Base-by-base conservation (phyloP, 37 sponge, comb jelly and placozoan genomes). In the Tethya wilhelma region DNA sequence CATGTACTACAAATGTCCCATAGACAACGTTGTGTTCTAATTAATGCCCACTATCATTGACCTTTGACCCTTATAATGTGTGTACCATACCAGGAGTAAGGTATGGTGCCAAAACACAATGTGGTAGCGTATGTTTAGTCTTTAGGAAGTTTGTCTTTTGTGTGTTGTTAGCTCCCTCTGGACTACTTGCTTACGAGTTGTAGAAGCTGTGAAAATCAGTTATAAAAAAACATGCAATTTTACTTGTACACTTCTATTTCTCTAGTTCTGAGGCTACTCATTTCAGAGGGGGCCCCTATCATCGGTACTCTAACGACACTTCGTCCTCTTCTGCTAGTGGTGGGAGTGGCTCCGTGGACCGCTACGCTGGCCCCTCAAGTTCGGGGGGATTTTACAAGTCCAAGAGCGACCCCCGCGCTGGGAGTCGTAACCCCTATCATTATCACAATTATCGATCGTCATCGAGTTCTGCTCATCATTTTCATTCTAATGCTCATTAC, bases 361-460 rank as follows among this genome's bases (percentile, higher is more conserved):
- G n/a, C n/a, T n/a, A 39, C 31, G 22, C 34, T 23, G 72, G 19
- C 72, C 60, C 72, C 29, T 74, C 39, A 36, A 3, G 58, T 2
- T 77, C 69, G 9, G 32, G 37, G 11, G 41, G 78, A 37, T 77
- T 34, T 31, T 64, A 77, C 41, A 49, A 32, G 20, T 65, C 55
- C 39, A 84, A 84, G 67, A 20, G 43, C 31, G 78, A 84, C 32
- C 39, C 67, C 49, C 75, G 39, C 59, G 59, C n/a, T n/a, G n/a
- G n/a, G 36, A 31, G 44, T 14, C 69, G 43, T 23, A 59, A 53
- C 69, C 59, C 65, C 4, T 55, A 73, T 32, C 57, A 64, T 57
- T 56, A 83, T 36, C 67, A 77, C 77, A 56, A 75, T 43, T 36
- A 59, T 36, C 32, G 44, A 4, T 42, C 67, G 42, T 29, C 69